Conservation (phyloP, 2,113 vertebrate genomes). For the Urocynchramus pylzowi region DNA sequence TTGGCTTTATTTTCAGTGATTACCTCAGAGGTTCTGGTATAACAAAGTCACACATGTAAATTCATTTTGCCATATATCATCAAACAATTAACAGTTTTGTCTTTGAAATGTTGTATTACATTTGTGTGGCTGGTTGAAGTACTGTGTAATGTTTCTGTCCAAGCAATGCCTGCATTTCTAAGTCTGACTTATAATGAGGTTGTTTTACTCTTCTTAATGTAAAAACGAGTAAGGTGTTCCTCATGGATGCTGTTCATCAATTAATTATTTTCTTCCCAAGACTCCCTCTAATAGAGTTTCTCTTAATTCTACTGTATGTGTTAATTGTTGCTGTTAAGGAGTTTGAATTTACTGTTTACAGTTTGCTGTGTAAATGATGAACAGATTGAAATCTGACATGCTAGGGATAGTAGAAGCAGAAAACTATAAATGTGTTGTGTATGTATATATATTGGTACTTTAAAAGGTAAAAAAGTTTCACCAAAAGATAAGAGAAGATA, state of each 20-base stretch:
- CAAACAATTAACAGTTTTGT: background rate
- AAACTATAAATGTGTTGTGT: fast-evolving
- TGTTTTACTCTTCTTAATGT: background rate
- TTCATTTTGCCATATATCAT: background rate
- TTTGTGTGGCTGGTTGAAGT: background rate
- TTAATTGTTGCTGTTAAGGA: background rate
- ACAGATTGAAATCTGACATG: background rate
- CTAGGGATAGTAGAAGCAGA: background rate
- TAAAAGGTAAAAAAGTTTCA: background rate
- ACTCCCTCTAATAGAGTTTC: background rate
- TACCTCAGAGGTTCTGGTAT: background rate
- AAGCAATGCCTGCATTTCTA: background rate
- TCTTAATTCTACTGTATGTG: background rate
- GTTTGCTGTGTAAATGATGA: background rate
- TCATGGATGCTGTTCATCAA: background rate
- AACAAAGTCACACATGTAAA: background rate
- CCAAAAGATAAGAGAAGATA: background rate
- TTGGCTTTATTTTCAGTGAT: background rate
- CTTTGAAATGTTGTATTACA: background rate
- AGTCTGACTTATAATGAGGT: background rate
- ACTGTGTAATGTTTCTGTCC: background rate
- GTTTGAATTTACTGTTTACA: background rate
- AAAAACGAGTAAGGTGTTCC: background rate
- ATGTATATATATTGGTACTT: background rate
- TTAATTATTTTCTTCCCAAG: background rate